Evolutionary conservation across 2,888 invertebrate species (phyloP), one percentile per base, ranked within the genome.

Genomic region (Hanleya hanleyi): DNA sequence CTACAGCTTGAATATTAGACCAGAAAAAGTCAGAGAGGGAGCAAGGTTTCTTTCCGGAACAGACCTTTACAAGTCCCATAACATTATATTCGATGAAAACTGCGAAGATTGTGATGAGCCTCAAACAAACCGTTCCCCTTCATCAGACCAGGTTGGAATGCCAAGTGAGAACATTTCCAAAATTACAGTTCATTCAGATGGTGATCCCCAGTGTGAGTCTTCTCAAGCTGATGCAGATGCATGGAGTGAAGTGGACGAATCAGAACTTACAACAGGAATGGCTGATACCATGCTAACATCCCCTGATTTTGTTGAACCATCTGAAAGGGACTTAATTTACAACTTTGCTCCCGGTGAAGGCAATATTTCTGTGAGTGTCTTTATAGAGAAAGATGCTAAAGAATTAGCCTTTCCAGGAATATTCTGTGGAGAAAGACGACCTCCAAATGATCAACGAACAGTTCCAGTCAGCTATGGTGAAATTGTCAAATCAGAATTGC

Each of bases 331-430:
- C 33, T 1, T 70, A 18, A 36, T 80, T 12, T 78, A 75, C 50
- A 71, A 69, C 50, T 72, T 77, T 69, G 77, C 78, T 35, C 75
- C 78, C 32, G 77, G 73, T 32, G 78, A 81, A 71, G 70, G 71
- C 22, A 71, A 65, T 50, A 26, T 18, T 33, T 77, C 75, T 32
- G 47, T 81, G 1, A 76, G 79, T 67, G 62, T 81, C 18, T 78
- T 78, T 68, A 4, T 67, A 33, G 69, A 74, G 2, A 66, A 70
- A 69, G n/a, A 73, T 26, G 3, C 72, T 15, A 74, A 76, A 74
- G 74, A 74, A n/a, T 47, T 75, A 26, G 38, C 77, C 67, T n/a
- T n/a, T n/a, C n/a, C n/a, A n/a, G n/a, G n/a, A n/a, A n/a, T n/a
- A n/a, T n/a, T n/a, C n/a, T n/a, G n/a, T n/a, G n/a, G n/a, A n/a